These are phyloP conservation scores for Geotrupes spiniger DNA, from an alignment of 2,888 invertebrate genomes.

Conservation along the genomic window DNA sequence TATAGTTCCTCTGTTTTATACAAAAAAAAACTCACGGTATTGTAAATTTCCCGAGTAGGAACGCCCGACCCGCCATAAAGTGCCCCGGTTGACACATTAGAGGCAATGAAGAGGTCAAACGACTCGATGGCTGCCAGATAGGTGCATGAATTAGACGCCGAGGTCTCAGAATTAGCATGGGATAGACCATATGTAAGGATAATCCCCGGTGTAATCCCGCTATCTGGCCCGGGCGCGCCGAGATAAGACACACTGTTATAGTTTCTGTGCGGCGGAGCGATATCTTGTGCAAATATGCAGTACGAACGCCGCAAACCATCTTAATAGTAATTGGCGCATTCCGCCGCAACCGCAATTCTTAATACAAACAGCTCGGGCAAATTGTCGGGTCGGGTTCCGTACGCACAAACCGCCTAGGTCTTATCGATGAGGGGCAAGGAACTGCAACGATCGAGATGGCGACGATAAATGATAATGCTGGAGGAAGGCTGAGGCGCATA, in stretches of 20 bases:
- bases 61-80: too few species aligned
- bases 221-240: constrained; percentile 38
- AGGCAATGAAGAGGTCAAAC: not conserved
- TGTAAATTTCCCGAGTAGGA: too few species aligned
- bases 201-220: constrained; percentile 48
- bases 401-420: not conserved
- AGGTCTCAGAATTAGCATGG: constrained; percentile 7
- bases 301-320: constrained; percentile 31
- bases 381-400: constrained; percentile 1
- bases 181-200: constrained; percentile 45
- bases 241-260: constrained; percentile 39
- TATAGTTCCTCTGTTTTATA: too few species aligned
- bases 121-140: not conserved
- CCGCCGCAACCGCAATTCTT: constrained; percentile 11
- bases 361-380: constrained; percentile 5
- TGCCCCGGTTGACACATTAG: too few species aligned
- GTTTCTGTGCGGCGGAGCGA: constrained; percentile 31
- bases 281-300: constrained; percentile 32
- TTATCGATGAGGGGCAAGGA: too few species aligned
- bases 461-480: too few species aligned
- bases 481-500: too few species aligned
- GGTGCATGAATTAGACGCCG: constrained; percentile 4
- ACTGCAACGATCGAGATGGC: too few species aligned
- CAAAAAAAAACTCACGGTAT: too few species aligned
- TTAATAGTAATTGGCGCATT: constrained; percentile 34